Evolutionary conservation across 35 echinoderm and acorn worm genomes (phyloP).

Genomic region (Apostichopus californicus): DNA sequence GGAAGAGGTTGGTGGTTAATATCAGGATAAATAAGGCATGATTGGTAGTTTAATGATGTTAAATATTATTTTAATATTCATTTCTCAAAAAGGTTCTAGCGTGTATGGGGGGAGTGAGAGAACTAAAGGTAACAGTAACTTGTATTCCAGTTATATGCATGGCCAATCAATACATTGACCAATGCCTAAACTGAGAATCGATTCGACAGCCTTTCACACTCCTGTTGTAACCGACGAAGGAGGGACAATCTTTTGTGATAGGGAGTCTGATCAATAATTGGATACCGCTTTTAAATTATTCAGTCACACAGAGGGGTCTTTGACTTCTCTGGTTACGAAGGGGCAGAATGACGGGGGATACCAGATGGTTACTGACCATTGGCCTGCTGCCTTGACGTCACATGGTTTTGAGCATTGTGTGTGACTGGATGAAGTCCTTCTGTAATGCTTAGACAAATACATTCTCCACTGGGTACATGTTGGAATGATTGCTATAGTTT

Average conservation of each 20-base stretch:
- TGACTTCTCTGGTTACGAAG: not conserved
- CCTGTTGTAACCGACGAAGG: not conserved
- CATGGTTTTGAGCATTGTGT: too few species aligned
- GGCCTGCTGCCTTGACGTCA: too few species aligned
- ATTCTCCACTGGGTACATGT: too few species aligned
- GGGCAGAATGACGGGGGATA: too few species aligned
- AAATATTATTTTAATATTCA: not conserved
- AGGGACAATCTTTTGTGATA: conserved; percentile 15
- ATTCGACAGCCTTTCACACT: not conserved
- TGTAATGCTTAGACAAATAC: too few species aligned
- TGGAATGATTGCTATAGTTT: too few species aligned
- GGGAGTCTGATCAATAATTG: not conserved
- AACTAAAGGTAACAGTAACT: too few species aligned
- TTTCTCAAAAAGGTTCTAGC: too few species aligned
- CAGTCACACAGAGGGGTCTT: not conserved
- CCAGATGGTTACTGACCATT: too few species aligned
- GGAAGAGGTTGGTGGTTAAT: not conserved
- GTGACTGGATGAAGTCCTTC: too few species aligned
- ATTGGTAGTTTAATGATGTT: not conserved
- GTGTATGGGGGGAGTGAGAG: too few species aligned
- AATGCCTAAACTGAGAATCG: not conserved
- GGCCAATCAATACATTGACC: conserved; percentile 6
- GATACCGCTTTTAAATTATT: not conserved
- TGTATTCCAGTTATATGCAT: conserved; percentile 16
- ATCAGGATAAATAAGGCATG: not conserved